phyloP scores from a whole-genome alignment of 2,888 invertebrate genomes.

The Rhamnusium bicolor region DNA sequence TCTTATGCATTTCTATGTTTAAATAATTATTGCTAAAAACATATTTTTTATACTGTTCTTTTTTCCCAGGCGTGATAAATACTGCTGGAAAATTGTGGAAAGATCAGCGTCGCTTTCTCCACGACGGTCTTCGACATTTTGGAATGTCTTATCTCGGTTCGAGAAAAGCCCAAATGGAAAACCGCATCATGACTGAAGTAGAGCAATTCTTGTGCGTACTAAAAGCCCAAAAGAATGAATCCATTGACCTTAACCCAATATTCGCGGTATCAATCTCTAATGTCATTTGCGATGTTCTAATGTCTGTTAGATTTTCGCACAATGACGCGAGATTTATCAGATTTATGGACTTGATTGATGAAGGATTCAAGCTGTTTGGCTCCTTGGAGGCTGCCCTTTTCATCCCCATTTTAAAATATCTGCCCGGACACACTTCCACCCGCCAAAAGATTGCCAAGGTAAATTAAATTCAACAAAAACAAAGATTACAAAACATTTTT shows the following conservation, averaged over 20 bases:
- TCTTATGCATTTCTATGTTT: background rate
- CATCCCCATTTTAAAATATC: slow-evolving; percentile 82
- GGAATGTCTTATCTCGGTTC: slow-evolving; percentile 91
- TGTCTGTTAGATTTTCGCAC: slow-evolving; percentile 88
- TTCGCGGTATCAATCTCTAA: slow-evolving; percentile 90
- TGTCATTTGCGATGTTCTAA: slow-evolving; percentile 91
- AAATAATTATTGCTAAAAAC: background rate
- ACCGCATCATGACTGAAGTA: slow-evolving; percentile 88
- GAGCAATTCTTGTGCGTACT: slow-evolving; percentile 81
- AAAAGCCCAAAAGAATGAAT: slow-evolving; percentile 77
- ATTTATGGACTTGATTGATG: slow-evolving; percentile 90
- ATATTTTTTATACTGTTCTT: background rate
- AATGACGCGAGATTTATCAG: slow-evolving; percentile 84
- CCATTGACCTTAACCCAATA: slow-evolving; percentile 83
- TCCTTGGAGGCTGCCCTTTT: slow-evolving; percentile 88
- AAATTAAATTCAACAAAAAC: slow-evolving; percentile 46
- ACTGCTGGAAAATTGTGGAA: slow-evolving; percentile 93
- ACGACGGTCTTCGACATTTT: slow-evolving; percentile 87
- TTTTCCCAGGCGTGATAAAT: slow-evolving; percentile 86
- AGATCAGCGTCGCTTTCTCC: slow-evolving; percentile 89
- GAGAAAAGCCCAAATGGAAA: slow-evolving; percentile 87
- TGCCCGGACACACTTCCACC: slow-evolving; percentile 74
- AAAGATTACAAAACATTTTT: background rate
- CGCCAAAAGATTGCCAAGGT: slow-evolving; percentile 74
- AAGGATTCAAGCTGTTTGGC: slow-evolving; percentile 91